Evolutionary conservation across 2,888 invertebrate genomes (phyloP), one percentile per base, ranked within the genome.

Genomic region (Eristalinus sepulchralis): DNA sequence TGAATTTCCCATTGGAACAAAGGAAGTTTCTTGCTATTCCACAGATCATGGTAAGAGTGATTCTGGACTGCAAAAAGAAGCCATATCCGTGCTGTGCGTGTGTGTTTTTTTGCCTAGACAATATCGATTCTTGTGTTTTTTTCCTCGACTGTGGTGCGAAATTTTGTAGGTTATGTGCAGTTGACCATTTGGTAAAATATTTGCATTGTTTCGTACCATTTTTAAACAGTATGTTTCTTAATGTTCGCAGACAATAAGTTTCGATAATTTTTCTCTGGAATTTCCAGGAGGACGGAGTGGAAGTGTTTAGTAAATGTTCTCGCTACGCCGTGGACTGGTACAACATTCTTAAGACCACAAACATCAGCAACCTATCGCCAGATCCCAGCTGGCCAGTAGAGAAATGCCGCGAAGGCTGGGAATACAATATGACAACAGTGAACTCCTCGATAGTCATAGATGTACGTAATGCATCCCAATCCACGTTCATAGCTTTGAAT

Each of bases 381-480:
- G 95, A 95, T 89, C 88, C 90, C 13, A 93, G 93, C 1, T 96
- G 96, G 96, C 94, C 95, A 0, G 91, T 94, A 5, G 95, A 96
- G 89, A 93, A 94, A 6, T 97, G 97, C 90, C 90, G 93, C 59
- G 94, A 96, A 90, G 97, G 97, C 34, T 97, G 97, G 95, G 96
- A 96, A 89, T 97, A 96, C 90, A 94, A 97, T 89, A 94, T 93
- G 70, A 94, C 95, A 5, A 94, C 94, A 90, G 94, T 96, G 3
- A 93, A 93, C 88, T 97, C 97, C 1, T 97, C 97, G 11, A 95
- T 97, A 89, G 97, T 97, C 20, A 96, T 96, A 88, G 97, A 97
- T 93, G 97, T 97, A 94, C 93, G 94, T 91, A 63, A 17, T 4
- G 13, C 31, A 47, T 53, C 10, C 36, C 53, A 27, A 13, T 36